Conservation (phyloP, 1,140 invertebrate species). For the Carcinoscorpius rotundicauda region DNA sequence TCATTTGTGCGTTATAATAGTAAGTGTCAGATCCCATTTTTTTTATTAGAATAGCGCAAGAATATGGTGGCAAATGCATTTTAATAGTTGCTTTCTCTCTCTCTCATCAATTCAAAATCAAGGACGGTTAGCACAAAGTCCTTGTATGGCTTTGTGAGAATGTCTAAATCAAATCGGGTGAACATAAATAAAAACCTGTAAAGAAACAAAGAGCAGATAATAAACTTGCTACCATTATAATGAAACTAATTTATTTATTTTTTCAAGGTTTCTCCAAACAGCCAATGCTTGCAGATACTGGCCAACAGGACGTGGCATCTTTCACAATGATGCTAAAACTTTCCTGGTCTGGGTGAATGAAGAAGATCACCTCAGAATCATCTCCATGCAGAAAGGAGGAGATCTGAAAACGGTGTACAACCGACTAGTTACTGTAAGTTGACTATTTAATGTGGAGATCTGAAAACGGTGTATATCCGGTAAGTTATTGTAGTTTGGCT, state of each 20-base stretch:
- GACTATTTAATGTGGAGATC: background rate
- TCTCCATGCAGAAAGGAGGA: conserved; percentile 47
- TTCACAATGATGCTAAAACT: conserved; percentile 42
- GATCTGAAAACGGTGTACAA: conserved; percentile 57
- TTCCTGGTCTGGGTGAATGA: conserved; percentile 49
- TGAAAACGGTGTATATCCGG: background rate
- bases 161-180: too few relatives aligned
- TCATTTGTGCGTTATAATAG: too few relatives aligned
- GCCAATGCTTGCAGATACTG: conserved; percentile 43
- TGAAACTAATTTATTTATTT: background rate
- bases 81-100: too few relatives aligned
- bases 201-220: too few relatives aligned
- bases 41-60: too few relatives aligned
- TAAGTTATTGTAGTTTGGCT: too few relatives aligned
- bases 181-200: too few relatives aligned
- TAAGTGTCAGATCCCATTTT: too few relatives aligned
- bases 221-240: background rate
- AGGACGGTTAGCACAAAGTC: too few relatives aligned
- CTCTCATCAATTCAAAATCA: too few relatives aligned
- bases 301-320: conserved; percentile 45
- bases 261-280: conserved; percentile 34
- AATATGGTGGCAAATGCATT: too few relatives aligned
- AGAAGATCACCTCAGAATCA: conserved; percentile 46
- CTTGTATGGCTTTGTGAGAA: too few relatives aligned
- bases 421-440: conserved; percentile 56